Percentiles rank a stretch among this genome's conserved stretches.
Evolutionary conservation across 2,888 invertebrate genomes (phyloP).

Genomic region (Lacanobia oleracea): DNA sequence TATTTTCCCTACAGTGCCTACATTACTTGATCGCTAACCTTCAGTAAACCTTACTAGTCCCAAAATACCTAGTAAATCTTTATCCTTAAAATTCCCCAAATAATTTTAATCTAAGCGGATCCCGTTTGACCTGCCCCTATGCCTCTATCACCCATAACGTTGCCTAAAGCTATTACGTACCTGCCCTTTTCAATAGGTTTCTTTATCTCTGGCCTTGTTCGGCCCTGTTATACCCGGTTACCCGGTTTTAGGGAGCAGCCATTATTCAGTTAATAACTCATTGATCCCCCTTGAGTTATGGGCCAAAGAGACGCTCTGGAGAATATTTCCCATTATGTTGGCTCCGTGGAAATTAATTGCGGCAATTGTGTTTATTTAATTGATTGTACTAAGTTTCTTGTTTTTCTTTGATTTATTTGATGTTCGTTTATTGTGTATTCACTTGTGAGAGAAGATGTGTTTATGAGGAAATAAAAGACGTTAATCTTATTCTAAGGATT

Average conservation of each 20-base stretch:
- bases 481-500: background rate
- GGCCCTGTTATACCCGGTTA: conserved; percentile 67
- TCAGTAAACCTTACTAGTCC: conserved; percentile 8
- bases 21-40: background rate
- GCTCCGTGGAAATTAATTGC: conserved; percentile 60
- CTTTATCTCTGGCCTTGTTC: conserved; percentile 65
- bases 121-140: conserved; percentile 53
- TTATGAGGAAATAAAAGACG: background rate
- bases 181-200: conserved; percentile 69
- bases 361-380: conserved; percentile 61
- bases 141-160: conserved; percentile 57
- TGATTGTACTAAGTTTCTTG: conserved; percentile 57
- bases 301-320: conserved; percentile 63
- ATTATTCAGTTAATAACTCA: conserved; percentile 74
- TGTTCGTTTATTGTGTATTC: conserved; percentile 9
- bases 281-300: conserved; percentile 74
- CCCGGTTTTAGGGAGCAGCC: conserved; percentile 64
- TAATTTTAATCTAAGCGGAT: conserved; percentile 62
- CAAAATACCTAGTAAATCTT: conserved; percentile 50
- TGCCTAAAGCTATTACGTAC: conserved; percentile 61
- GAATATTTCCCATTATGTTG: conserved; percentile 65
- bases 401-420: conserved; percentile 52
- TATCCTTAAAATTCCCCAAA: conserved; percentile 51
- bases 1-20: background rate
- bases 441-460: background rate